These are phyloP conservation scores for Myotis brandtii DNA, from an alignment of 2,113 vertebrate species.

Conservation along the genomic window DNA sequence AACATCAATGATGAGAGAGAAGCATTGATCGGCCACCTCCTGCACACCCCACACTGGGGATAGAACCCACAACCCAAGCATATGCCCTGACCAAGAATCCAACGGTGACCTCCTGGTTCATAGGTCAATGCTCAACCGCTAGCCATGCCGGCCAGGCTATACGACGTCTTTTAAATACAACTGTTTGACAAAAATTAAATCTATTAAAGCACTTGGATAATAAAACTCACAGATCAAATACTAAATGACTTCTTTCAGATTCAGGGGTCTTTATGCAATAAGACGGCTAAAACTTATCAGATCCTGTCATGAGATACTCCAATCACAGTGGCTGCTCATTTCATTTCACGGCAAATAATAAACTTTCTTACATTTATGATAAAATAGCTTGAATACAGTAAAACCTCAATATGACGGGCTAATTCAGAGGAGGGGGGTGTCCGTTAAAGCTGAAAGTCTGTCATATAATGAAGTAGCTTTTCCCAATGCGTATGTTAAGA, in stretches of 20 bases:
- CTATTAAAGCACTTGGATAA: not conserved
- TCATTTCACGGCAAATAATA: not conserved
- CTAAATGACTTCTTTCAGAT: not conserved
- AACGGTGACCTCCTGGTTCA: too few species aligned
- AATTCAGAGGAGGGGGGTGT: too few species aligned
- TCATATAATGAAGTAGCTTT: too few species aligned
- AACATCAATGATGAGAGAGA: too few species aligned
- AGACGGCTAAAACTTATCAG: not conserved
- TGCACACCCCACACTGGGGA: too few species aligned
- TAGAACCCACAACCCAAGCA: too few species aligned
- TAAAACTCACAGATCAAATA: not conserved
- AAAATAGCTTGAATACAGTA: not conserved
- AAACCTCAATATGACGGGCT: too few species aligned
- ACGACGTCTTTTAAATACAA: not conserved
- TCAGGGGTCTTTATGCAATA: not conserved
- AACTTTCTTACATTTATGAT: not conserved
- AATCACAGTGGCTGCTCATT: not conserved
- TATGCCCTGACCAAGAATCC: too few species aligned
- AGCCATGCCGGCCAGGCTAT: not conserved
- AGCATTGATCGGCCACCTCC: too few species aligned
- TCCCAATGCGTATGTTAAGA: too few species aligned
- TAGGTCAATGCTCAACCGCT: too few species aligned
- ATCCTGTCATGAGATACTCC: not conserved
- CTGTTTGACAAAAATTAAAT: conserved; percentile 24
- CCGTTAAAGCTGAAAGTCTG: too few species aligned